A percentile compares a stretch with the other conserved stretches of the same genome.
Conservation (phyloP, 1,140 invertebrate genomes). For the Drosophila tropicalis region DNA sequence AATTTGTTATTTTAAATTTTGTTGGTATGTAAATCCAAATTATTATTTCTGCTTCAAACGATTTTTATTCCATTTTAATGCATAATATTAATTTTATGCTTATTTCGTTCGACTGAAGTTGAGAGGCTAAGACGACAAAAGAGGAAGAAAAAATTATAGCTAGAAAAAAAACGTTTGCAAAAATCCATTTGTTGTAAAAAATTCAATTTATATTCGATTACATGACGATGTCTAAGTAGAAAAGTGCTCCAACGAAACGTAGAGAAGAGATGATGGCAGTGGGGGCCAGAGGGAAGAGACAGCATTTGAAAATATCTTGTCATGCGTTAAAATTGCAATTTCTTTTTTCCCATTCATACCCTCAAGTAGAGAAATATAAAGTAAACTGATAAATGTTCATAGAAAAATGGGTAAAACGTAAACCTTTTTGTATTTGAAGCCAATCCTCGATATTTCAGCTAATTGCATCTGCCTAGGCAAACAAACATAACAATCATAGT, state of each 20-base stretch:
- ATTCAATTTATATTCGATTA: conserved; percentile 81
- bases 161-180: conserved; percentile 48
- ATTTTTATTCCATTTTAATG: conserved; percentile 51
- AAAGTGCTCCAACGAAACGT: conserved; percentile 40
- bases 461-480: conserved; percentile 56
- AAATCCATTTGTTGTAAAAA: conserved; percentile 77
- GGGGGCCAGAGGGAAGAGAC: background rate
- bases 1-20: too few species aligned
- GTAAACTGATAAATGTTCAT: conserved; percentile 72
- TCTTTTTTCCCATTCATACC: conserved; percentile 32
- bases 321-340: conserved; percentile 80
- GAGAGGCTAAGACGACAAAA: conserved; percentile 29
- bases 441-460: conserved; percentile 30
- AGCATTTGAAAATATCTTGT: conserved; percentile 62
- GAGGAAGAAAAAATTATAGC: conserved; percentile 14
- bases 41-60: too few species aligned
- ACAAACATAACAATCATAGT: conserved; percentile 75
- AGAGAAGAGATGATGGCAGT: background rate
- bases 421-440: conserved; percentile 31
- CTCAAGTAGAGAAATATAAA: conserved; percentile 40
- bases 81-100: conserved; percentile 72
- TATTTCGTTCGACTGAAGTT: conserved; percentile 67
- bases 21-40: too few species aligned
- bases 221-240: conserved; percentile 73
- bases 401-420: conserved; percentile 14